Evolutionary conservation across 1,140 invertebrate species (phyloP), one percentile per base, ranked within the genome.

Genomic region (Drosophila aff.): DNA sequence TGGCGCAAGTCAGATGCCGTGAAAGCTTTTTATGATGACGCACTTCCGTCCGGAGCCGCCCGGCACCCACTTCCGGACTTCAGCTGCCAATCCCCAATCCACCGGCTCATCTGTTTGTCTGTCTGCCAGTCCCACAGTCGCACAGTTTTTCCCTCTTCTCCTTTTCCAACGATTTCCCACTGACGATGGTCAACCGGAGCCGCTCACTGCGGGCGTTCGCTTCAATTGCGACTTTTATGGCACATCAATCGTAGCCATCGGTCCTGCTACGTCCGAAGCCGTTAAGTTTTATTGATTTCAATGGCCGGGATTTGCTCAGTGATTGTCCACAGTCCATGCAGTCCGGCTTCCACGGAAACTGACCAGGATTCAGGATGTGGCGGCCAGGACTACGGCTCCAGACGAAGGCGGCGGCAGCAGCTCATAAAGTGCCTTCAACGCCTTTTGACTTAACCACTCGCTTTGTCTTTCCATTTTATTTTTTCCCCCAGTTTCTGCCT

Each of bases 261-360:
- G 57, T 18, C 62, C 52, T 52, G 55, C 41, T 44, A 50, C 46
- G 60, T 73, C 81, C 77, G 81, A 77, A 83, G 85, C 85, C 79
- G 85, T 90, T 90, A 90, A 90, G 81, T 90, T 90, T 90, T 90
- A 90, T 90, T 90, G 85, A 90, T 90, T 90, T 82, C 85, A 90
- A 90, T 90, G 81, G 86, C 85, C 28, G 68, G 84, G 85, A 90
- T 90, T 90, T 87, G 79, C 72, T 79, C 85, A 79, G 81, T 82
- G 85, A 85, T 90, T 90, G 85, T 83, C 79, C 63, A 43, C 49
- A 62, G 26, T 33, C 63, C 59, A 28, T 6, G 40, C 77, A 52
- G 41, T 40, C 66, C 21, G 21, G 53, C 36, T 26, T 23, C 33
- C 31, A 52, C 40, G 61, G 52, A n/a, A 65, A 41, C 59, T 49